phyloP scores from a whole-genome alignment of 2,888 invertebrate species.

The Euzophera pinguis region DNA sequence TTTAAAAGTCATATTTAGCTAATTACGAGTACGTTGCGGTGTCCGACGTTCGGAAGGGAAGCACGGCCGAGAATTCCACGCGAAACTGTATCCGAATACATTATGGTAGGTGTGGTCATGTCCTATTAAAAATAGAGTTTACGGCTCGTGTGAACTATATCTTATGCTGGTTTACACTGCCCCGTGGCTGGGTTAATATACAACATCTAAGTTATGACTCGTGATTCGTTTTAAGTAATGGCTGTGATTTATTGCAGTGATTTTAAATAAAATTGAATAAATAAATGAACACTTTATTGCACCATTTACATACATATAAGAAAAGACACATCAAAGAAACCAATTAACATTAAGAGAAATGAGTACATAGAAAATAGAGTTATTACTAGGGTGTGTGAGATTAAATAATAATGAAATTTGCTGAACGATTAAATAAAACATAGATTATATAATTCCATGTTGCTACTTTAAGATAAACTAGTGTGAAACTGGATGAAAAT shows the following conservation, averaged over 20 bases:
- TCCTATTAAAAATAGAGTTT: constrained; percentile 35
- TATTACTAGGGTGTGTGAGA: no score
- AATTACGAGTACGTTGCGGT: constrained; percentile 65
- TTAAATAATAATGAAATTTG: no score
- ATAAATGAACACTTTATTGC: no score
- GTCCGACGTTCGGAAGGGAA: not conserved
- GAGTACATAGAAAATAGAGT: no score
- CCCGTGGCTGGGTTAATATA: constrained; percentile 26
- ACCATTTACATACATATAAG: no score
- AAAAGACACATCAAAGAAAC: no score
- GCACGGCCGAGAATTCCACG: constrained; percentile 32
- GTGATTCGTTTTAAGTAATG: constrained; percentile 1
- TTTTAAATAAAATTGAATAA: no score
- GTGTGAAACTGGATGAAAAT: not conserved
- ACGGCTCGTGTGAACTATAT: constrained; percentile 27
- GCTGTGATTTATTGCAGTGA: not conserved
- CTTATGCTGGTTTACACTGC: constrained; percentile 30
- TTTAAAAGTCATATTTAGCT: constrained; percentile 73
- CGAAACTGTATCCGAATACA: constrained; percentile 47
- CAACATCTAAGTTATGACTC: constrained; percentile 13
- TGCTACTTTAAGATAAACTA: not conserved
- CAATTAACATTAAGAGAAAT: no score
- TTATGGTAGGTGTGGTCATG: constrained; percentile 27
- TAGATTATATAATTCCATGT: no score
- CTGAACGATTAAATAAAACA: no score